Evolutionary conservation across 1,140 invertebrate genomes (phyloP), one percentile per base, ranked within the genome.

Genomic region (Pseudomyrmex concolor): DNA sequence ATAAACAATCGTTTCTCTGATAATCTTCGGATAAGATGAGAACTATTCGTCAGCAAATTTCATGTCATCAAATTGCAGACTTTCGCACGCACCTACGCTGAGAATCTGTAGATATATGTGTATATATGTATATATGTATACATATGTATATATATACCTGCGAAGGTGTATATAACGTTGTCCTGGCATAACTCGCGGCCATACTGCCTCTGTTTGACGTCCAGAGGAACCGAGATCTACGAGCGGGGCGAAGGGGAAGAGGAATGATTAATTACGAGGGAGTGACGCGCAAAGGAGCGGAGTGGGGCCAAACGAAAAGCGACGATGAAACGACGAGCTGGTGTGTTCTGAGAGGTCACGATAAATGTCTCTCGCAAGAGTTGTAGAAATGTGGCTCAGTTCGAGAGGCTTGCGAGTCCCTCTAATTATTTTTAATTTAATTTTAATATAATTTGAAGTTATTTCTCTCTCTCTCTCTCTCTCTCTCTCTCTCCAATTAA

Each of bases 221-320:
- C 88, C 87, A 89, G 89, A 55, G 66, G 60, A 74, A 71, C 66
- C 80, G 84, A 84, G 87, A 83, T 73, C 71, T 34, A 60, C 45
- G 84, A 80, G 51, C 73, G 82, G 74, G 25, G 80, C 43, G 70
- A 25, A 71, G 62, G 86, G 92, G 89, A 84, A 88, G 91, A 89
- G 92, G 91, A 93, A 93, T 93, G 93, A 93, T 94, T 94, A 94
- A 94, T 94, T 94, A 93, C 89, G 92, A 92, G 90, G 92, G 92
- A 93, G 92, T 93, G 92, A 93, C 91, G 90, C 89, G 89, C 86
- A 82, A 88, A 89, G 89, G 84, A 85, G 63, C 80, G 55, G 86
- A 86, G 81, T 70, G 68, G 73, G 67, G 57, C 60, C 64, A 67
- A 76, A 83, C 48, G 77, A 68, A 76, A 80, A 68, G 84, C 62